Evolutionary conservation across 2,888 invertebrate species (phyloP), one percentile per base, ranked within the genome.

Genomic region (Chrysopilus asiliformis): DNA sequence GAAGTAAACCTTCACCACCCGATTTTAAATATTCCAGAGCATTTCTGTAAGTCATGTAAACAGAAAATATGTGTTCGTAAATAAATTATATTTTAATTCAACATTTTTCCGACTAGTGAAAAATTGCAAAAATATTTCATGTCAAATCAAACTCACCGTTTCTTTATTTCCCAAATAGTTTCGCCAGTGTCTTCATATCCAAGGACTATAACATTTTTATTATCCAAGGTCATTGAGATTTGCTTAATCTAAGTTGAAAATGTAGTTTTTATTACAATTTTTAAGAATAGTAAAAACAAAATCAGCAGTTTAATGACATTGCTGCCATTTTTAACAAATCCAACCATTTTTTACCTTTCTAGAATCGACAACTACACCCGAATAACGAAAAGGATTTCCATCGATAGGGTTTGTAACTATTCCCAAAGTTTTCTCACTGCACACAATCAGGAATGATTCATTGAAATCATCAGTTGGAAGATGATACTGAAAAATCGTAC

Each of bases 361-460:
- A 1, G 80, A 78, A 57, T 82, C 80, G 3, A 72, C 81, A 16
- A 76, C 61, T 41, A 76, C 53, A 2, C 68, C 74, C 1, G 70
- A 62, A 45, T 70, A 71, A 48, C 70, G 73, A 64, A 74, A 80
- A 4, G 82, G 83, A 56, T 82, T 83, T 1, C 83, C 84, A 52
- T 80, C 78, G 1, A 78, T 57, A 1, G 82, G 80, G 50, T 79
- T 51, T 42, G 73, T 68, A 53, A 78, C 76, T 14, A 82, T 54
- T 1, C 83, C 83, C 6, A 83, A 68, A 45, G 75, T 68, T 47
- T 35, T 40, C 2, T 26, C 31, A 9, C 34, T 41, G 2, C 34
- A 29, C 4, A 40, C 9, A 22, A 40, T 24, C 8, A 39, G 29
- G 17, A 39, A 15, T 17, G 32, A 17, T 10, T 35, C 25, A 18